phyloP scores from a whole-genome alignment of 2,113 vertebrate species.

The Poeciliopsis prolifica region DNA sequence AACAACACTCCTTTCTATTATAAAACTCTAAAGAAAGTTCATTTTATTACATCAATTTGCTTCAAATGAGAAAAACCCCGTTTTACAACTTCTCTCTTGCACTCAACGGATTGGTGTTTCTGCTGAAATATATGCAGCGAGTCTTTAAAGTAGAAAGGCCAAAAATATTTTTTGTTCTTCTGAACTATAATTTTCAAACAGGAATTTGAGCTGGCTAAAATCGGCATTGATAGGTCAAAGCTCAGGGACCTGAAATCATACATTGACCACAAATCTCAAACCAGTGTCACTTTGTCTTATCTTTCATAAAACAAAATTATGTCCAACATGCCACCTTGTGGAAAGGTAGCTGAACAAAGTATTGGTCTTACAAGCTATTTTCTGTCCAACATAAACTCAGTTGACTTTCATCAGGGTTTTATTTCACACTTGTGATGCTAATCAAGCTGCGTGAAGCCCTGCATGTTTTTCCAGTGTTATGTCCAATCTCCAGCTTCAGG shows the following conservation, averaged over 20 bases:
- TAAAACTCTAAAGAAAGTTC: neutral
- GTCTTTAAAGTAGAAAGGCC: too few relatives aligned
- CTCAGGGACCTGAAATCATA: neutral
- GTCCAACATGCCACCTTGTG: neutral
- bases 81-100: too few relatives aligned
- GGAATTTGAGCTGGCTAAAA: neutral
- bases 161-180: neutral
- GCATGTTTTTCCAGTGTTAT: constrained; percentile 49
- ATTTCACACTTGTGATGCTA: constrained; percentile 60
- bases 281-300: too few relatives aligned
- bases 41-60: neutral
- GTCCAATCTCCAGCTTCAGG: constrained; percentile 29
- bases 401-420: constrained; percentile 55
- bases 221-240: neutral
- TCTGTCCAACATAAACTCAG: constrained; percentile 45
- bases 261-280: neutral
- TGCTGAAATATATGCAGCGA: too few relatives aligned
- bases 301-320: too few relatives aligned
- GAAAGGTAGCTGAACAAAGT: constrained; percentile 21
- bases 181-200: neutral
- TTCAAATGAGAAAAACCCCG: neutral
- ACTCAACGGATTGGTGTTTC: neutral
- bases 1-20: neutral
- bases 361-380: constrained; percentile 30
- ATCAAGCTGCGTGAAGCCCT: constrained; percentile 48